These are phyloP conservation scores for Hirtodrosophila confusa DNA, from an alignment of 2,888 invertebrate genomes.

Conservation along the genomic window DNA sequence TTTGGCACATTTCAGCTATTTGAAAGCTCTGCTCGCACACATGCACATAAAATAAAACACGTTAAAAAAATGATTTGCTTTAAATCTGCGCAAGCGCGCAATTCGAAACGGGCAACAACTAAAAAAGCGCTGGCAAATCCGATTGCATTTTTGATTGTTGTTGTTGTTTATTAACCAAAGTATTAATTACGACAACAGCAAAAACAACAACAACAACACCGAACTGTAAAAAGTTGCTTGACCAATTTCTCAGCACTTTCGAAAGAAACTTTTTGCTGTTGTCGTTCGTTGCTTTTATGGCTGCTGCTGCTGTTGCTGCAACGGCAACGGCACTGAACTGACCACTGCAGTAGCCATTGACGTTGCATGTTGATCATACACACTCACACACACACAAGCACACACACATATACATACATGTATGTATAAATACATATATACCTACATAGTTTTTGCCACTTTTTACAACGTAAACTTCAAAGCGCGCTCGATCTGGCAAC, in stretches of 20 bases:
- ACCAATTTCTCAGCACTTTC: constrained; percentile 65
- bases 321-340: constrained; percentile 25
- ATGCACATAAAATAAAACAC: constrained; percentile 9
- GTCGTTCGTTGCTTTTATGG: constrained; percentile 39
- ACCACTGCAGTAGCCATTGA: constrained; percentile 45
- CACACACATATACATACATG: constrained; percentile 11
- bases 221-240: constrained; percentile 50
- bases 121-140: constrained; percentile 11
- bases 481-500: constrained; percentile 46
- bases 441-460: constrained; percentile 51
- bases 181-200: constrained; percentile 52
- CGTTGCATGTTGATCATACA: constrained; percentile 61
- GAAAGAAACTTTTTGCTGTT: constrained; percentile 63
- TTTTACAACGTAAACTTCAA: constrained; percentile 22
- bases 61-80: constrained; percentile 9
- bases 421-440: too few species aligned
- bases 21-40: constrained; percentile 28
- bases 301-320: constrained; percentile 17
- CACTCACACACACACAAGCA: constrained; percentile 22
- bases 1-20: constrained; percentile 43
- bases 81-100: constrained; percentile 44
- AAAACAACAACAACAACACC: constrained; percentile 11
- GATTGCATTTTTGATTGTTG: constrained; percentile 31
- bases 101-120: constrained; percentile 25
- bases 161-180: constrained; percentile 48